Evolutionary conservation across 2,797 vertebrate genomes (phyloP), one percentile per base, ranked within the genome.

Genomic region (Sebastes iracundus): DNA sequence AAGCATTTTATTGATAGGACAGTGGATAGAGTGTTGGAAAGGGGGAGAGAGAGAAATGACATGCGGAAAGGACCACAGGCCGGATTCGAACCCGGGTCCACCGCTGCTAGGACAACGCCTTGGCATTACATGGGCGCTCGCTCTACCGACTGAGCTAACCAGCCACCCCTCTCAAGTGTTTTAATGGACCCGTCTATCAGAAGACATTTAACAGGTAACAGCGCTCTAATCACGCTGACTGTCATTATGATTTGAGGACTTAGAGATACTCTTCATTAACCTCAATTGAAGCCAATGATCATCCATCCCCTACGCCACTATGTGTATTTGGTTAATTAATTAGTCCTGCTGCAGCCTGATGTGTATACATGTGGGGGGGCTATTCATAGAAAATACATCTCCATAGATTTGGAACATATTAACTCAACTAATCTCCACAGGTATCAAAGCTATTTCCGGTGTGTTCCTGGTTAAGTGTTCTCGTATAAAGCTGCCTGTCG

Each of bases 331-430:
- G 62, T 78, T 82, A 38, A 86, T 85, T 91, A 91, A 91, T 88
- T 88, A 86, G 84, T 83, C 79, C 62, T 28, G 32, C 68, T 69
- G 72, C 64, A 76, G 75, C 65, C 52, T 69, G 80, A 82, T 84
- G 75, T 79, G 81, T 84, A 52, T 80, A 75, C 83, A 67, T 72
- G 49, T 79, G 75, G 81, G 79, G 79, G 67, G 30, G 3, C 87
- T 90, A 91, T 88, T 91, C 87, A 87, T 91, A 90, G 87, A 81
- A 32, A 75, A 81, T 23, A 77, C 67, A 83, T 88, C 89, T 91
- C 85, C 23, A 73, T 52, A 90, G 90, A 91, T 84, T 87, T 89
- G 79, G 69, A 86, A 75, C 77, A 56, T 68, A 92, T 92, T 90
- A 91, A 88, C 79, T 88, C 79, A 77, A 75, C 75, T 80, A 85